phyloP scores from a whole-genome alignment of 2,797 vertebrate species.

The Paguma larvata region DNA sequence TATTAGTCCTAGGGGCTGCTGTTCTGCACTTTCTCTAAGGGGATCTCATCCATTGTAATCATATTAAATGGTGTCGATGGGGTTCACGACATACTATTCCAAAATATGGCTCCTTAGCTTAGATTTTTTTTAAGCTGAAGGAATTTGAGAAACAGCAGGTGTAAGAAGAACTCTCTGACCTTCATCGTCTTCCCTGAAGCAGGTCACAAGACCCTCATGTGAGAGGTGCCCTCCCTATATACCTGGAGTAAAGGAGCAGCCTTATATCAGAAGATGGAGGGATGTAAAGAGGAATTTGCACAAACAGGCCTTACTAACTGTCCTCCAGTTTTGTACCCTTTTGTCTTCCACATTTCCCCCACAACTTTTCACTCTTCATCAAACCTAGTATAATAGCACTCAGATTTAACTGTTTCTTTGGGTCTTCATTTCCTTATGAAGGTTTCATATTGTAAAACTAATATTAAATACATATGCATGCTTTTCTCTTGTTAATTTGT shows the following conservation, averaged over 20 bases:
- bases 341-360: background rate
- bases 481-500: background rate
- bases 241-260: background rate
- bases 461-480: background rate
- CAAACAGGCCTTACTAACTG: background rate
- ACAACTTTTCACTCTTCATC: background rate
- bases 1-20: background rate
- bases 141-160: background rate
- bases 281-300: background rate
- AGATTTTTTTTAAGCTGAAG: conserved; percentile 1
- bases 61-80: background rate
- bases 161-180: background rate
- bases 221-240: background rate
- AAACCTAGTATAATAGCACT: background rate
- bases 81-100: background rate
- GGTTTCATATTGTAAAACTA: background rate
- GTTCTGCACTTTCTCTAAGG: background rate
- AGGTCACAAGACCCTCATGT: background rate
- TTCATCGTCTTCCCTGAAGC: background rate
- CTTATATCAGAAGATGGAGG: background rate
- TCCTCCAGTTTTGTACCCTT: background rate
- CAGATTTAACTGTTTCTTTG: background rate
- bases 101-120: background rate
- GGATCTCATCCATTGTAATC: too few species aligned
- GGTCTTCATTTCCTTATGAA: background rate